Conservation (phyloP, 2,113 vertebrate genomes). For the Corythaixoides concolor region DNA sequence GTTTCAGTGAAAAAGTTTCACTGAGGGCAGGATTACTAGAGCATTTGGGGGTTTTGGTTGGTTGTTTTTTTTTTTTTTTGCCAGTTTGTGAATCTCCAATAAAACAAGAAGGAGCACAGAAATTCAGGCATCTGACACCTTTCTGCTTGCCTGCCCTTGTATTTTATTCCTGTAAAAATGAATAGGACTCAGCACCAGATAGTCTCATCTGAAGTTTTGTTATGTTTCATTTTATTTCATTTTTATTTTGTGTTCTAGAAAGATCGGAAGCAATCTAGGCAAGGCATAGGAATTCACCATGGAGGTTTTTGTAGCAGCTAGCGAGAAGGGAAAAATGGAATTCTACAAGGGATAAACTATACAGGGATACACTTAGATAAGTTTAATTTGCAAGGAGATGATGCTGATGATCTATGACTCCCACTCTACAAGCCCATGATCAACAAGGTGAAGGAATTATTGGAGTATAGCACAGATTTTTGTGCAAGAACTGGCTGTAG, state of each 20-base stretch:
- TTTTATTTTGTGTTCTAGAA: not conserved
- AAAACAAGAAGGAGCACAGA: not conserved
- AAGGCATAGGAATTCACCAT: not conserved
- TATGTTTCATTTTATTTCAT: not conserved
- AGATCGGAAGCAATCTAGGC: not conserved
- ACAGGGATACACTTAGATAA: not conserved
- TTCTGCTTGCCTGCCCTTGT: not conserved
- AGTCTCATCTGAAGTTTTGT: not conserved
- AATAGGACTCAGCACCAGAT: not conserved
- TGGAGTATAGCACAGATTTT: not conserved
- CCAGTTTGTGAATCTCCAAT: not conserved
- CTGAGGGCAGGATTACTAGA: not conserved
- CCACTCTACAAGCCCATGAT: not conserved
- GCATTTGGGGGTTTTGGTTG: fast-evolving
- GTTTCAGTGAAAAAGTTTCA: not conserved
- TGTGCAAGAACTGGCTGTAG: not conserved
- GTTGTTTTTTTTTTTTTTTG: not conserved
- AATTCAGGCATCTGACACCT: not conserved
- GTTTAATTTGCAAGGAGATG: not conserved
- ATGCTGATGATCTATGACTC: not conserved
- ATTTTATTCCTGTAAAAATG: not conserved
- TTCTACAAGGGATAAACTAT: not conserved
- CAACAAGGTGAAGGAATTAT: not conserved
- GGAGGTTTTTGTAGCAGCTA: not conserved
- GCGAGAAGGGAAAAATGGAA: not conserved